A percentile compares a stretch with the other conserved stretches of the same genome.
Conservation (phyloP, 2,113 vertebrate genomes). For the Theristicus caerulescens region DNA sequence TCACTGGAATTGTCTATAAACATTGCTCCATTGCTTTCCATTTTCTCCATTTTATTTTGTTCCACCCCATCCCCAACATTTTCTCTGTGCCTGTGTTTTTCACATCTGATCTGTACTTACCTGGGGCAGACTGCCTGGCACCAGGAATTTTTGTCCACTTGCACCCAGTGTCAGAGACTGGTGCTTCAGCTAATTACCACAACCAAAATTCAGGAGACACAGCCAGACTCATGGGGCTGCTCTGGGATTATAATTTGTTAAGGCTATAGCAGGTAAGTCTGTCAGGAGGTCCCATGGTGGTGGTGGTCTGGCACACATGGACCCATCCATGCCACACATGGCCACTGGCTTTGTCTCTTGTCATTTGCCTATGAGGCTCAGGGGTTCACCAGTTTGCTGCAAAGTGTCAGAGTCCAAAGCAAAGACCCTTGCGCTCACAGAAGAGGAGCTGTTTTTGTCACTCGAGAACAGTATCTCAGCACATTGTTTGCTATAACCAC, state of each 20-base stretch:
- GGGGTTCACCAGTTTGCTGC: background rate
- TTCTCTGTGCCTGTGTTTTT: background rate
- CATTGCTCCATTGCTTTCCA: background rate
- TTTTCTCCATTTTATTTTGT: background rate
- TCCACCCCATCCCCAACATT: background rate
- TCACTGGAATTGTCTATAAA: background rate
- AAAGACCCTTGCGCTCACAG: background rate
- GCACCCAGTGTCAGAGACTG: background rate
- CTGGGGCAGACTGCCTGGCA: background rate
- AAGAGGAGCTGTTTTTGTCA: background rate
- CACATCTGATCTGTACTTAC: accelerated
- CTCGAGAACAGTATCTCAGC: background rate
- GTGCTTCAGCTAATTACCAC: background rate
- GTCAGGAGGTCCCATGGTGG: background rate
- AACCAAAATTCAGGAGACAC: background rate
- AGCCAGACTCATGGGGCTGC: background rate
- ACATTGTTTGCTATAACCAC: background rate
- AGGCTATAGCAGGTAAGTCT: background rate
- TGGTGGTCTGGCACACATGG: accelerated
- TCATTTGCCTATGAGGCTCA: accelerated
- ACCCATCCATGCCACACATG: background rate
- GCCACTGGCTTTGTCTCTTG: background rate
- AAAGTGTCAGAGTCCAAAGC: background rate
- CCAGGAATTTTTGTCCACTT: background rate
- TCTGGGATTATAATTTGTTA: background rate